A percentile compares a stretch with the other conserved stretches of the same genome.
phyloP scores from a whole-genome alignment of 2,797 vertebrate genomes.

The Capromys pilorides region DNA sequence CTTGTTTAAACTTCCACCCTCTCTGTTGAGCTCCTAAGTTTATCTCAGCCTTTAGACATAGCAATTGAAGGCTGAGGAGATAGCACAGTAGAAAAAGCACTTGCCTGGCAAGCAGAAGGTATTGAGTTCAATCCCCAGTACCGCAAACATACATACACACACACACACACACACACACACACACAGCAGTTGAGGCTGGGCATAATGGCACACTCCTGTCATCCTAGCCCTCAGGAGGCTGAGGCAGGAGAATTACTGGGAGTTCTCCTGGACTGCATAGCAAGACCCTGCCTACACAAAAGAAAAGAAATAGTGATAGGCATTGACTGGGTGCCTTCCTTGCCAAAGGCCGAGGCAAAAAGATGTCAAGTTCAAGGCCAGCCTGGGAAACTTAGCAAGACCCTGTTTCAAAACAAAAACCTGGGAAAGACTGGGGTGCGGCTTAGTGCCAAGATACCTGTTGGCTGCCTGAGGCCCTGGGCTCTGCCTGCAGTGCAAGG shows the following conservation, averaged over 20 bases:
- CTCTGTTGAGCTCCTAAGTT: fast-evolving
- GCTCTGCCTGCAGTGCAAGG: neutral
- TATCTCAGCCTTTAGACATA: neutral
- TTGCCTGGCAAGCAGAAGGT: too few relatives aligned
- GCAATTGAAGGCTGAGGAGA: too few relatives aligned
- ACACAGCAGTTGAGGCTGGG: neutral
- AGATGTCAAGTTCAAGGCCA: neutral
- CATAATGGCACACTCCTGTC: neutral
- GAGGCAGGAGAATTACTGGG: neutral
- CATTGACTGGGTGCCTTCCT: too few relatives aligned
- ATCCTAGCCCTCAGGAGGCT: neutral
- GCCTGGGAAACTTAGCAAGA: neutral
- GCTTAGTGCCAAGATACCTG: neutral
- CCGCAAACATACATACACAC: too few relatives aligned
- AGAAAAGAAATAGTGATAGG: too few relatives aligned
- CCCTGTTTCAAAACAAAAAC: neutral
- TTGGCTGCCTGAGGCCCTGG: neutral
- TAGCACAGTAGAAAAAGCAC: too few relatives aligned
- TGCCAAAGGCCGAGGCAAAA: neutral
- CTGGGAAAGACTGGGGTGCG: neutral
- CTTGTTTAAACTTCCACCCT: neutral
- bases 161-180: too few relatives aligned
- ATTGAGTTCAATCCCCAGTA: too few relatives aligned
- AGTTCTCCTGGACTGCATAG: neutral
- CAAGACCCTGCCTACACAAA: neutral